Percentiles rank a stretch among this genome's conserved stretches.
These are phyloP conservation scores for Dione vanillae DNA, from an alignment of 2,888 invertebrate genomes.

Conservation along the genomic window DNA sequence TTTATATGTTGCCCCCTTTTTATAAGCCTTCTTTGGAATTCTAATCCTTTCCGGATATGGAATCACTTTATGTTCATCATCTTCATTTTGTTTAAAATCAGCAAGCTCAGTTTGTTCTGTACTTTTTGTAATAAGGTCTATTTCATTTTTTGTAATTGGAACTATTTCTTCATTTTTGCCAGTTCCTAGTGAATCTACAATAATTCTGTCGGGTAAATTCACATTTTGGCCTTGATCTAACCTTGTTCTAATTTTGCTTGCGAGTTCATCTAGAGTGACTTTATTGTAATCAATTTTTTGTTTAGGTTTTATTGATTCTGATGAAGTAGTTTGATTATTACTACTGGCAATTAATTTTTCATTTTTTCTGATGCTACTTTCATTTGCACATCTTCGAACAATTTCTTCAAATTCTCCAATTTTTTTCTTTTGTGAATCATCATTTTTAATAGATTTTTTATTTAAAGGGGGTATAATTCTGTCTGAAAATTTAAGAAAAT, in stretches of 20 bases:
- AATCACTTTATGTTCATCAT: slow-evolving; percentile 54
- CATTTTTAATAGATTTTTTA: slow-evolving; percentile 66
- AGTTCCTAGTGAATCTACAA: slow-evolving; percentile 57
- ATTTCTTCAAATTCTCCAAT: slow-evolving; percentile 81
- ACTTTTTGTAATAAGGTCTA: slow-evolving; percentile 55
- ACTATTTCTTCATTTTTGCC: slow-evolving; percentile 45
- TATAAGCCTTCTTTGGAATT: slow-evolving; percentile 87
- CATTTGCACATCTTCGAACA: slow-evolving; percentile 68
- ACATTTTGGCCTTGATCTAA: slow-evolving; percentile 65
- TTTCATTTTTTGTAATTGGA: slow-evolving; percentile 53
- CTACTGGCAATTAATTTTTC: slow-evolving; percentile 25
- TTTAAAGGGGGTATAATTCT: slow-evolving; percentile 79
- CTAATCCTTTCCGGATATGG: slow-evolving; percentile 86
- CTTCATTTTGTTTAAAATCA: slow-evolving; percentile 56
- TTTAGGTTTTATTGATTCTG: slow-evolving; percentile 40
- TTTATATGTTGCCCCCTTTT: slow-evolving; percentile 87
- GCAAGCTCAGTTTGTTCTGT: slow-evolving; percentile 52
- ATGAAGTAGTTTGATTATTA: slow-evolving; percentile 30
- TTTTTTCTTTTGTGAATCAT: slow-evolving; percentile 60
- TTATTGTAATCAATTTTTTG: slow-evolving; percentile 54
- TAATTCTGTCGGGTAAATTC: slow-evolving; percentile 67
- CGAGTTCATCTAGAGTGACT: slow-evolving; percentile 70
- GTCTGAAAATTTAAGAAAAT: slow-evolving; percentile 87
- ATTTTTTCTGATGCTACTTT: slow-evolving; percentile 52
- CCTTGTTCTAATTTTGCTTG: slow-evolving; percentile 63